Conservation (phyloP, 2,113 vertebrate species). For the Setophaga coronata region DNA sequence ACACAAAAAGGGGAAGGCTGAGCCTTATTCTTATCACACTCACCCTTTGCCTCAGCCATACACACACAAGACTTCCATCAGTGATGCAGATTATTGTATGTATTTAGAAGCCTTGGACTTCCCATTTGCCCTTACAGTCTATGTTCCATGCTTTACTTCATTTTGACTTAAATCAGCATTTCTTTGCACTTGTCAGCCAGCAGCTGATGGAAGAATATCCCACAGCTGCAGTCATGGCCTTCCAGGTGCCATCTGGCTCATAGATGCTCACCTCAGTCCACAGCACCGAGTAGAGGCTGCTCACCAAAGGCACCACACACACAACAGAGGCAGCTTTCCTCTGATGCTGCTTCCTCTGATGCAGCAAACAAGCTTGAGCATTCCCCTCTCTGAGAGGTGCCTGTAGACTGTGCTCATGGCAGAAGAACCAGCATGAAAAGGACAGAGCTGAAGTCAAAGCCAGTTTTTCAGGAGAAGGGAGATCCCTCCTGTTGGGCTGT, state of each 20-base stretch:
- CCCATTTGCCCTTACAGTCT: background rate
- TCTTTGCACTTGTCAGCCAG: background rate
- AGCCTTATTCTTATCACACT: background rate
- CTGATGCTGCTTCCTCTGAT: background rate
- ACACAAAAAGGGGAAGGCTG: background rate
- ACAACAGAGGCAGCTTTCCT: background rate
- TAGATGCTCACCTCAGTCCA: background rate
- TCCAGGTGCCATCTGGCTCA: background rate
- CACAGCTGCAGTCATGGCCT: background rate
- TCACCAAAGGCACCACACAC: background rate
- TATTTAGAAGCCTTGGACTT: background rate
- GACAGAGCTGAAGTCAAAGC: background rate
- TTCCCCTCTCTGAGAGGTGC: background rate
- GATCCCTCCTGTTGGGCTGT: background rate
- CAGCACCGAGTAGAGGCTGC: fast-evolving
- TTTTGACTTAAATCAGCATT: background rate
- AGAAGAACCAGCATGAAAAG: background rate
- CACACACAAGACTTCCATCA: background rate
- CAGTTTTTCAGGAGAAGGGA: background rate
- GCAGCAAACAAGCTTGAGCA: background rate
- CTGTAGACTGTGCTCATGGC: background rate
- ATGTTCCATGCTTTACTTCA: background rate
- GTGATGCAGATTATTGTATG: background rate
- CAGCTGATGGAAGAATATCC: background rate
- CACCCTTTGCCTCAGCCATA: background rate